A percentile compares a stretch with the other conserved stretches of the same genome.
These are phyloP conservation scores for Gari tellinella DNA, from an alignment of 2,888 invertebrate species.

Conservation along the genomic window DNA sequence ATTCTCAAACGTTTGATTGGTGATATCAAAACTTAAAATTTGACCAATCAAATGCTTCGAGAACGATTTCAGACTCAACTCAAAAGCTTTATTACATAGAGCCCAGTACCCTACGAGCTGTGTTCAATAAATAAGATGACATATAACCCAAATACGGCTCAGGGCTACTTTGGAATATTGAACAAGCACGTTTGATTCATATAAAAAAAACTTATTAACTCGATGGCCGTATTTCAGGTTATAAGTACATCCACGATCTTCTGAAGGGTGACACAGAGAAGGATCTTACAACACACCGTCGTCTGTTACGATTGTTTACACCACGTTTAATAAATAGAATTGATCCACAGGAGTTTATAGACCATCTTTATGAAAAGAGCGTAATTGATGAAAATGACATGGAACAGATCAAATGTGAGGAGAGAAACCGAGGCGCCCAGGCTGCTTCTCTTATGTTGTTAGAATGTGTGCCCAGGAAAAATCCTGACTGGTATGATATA, in stretches of 20 bases:
- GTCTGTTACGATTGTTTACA: conserved; percentile 19
- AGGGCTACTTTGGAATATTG: too few species aligned
- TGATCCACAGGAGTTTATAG: conserved; percentile 36
- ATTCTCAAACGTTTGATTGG: too few species aligned
- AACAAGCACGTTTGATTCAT: too few species aligned
- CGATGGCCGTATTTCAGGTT: too few species aligned
- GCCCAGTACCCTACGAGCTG: too few species aligned
- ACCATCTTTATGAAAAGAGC: conserved; percentile 20
- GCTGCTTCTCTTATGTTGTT: conserved; percentile 38
- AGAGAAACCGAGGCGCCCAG: conserved; percentile 17
- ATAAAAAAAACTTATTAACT: too few species aligned
- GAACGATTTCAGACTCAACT: too few species aligned
- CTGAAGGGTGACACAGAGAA: conserved; percentile 25
- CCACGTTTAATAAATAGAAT: conserved; percentile 32
- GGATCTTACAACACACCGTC: conserved; percentile 19
- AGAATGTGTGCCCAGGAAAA: conserved; percentile 22
- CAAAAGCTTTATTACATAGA: too few species aligned
- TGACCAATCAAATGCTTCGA: too few species aligned
- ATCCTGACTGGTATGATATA: conserved; percentile 25
- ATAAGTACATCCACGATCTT: conserved; percentile 24
- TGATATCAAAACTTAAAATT: too few species aligned
- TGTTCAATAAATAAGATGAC: too few species aligned
- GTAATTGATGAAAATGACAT: conserved; percentile 26
- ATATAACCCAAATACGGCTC: too few species aligned
- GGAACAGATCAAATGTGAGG: conserved; percentile 28